Conservation (phyloP, 2,888 invertebrate genomes). For the Torymus tubicola region DNA sequence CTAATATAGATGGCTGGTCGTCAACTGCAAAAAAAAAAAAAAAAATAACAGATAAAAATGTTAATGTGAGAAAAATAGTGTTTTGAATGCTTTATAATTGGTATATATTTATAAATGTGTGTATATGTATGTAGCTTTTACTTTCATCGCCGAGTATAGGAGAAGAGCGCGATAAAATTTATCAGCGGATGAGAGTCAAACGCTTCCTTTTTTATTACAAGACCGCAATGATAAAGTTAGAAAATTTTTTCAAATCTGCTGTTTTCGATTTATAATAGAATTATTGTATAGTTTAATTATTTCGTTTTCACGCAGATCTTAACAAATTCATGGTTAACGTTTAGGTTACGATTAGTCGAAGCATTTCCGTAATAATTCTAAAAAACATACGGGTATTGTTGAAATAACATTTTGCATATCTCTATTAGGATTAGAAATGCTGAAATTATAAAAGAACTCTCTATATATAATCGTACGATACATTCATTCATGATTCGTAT, state of each 20-base stretch:
- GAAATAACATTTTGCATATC: constrained; percentile 1
- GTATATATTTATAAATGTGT: no score
- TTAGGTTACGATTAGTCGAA: neutral
- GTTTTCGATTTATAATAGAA: neutral
- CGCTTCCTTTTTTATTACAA: constrained; percentile 33
- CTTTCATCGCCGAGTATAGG: no score
- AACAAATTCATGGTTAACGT: no score
- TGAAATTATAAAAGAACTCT: no score
- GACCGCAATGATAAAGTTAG: neutral
- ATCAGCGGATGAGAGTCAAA: neutral
- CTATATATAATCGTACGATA: no score
- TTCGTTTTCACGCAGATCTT: no score
- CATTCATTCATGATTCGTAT: no score
- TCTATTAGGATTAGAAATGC: no score
- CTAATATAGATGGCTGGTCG: neutral
- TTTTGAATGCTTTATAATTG: no score
- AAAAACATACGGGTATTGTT: constrained; percentile 28
- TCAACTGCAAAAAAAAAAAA: constrained; percentile 11
- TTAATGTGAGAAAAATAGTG: no score
- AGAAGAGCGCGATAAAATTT: constrained; percentile 23
- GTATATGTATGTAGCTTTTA: no score
- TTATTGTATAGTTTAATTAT: neutral
- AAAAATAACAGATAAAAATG: neutral
- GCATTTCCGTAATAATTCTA: neutral
- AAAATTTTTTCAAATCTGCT: neutral